These are phyloP conservation scores for Drosophila azteca DNA, from an alignment of 1,140 invertebrate species.

Conservation along the genomic window DNA sequence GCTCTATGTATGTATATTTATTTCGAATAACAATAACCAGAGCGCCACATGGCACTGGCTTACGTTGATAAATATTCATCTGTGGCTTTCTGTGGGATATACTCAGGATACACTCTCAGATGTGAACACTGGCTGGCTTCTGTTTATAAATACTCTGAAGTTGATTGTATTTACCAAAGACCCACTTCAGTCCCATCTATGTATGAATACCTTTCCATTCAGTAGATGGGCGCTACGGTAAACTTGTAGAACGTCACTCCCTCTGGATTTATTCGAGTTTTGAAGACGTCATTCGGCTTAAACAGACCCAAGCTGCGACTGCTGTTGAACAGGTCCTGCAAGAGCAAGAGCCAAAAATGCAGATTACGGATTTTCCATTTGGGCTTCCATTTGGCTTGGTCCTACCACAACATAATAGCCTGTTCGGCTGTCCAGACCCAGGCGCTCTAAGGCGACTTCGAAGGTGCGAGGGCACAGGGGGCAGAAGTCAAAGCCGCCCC, in stretches of 20 bases:
- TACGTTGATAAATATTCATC: conserved; percentile 11
- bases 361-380: neutral
- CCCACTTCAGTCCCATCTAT: neutral
- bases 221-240: conserved; percentile 28
- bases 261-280: conserved; percentile 44
- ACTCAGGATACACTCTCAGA: too few species aligned
- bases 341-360: neutral
- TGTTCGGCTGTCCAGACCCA: conserved; percentile 33
- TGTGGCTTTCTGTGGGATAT: conserved; percentile 4
- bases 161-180: too few species aligned
- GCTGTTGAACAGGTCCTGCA: conserved; percentile 54
- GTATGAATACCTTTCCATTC: neutral
- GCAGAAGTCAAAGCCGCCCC: conserved; percentile 3
- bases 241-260: conserved; percentile 64
- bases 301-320: conserved; percentile 39
- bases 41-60: conserved; percentile 6
- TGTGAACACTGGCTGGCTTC: neutral
- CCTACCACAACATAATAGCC: conserved; percentile 54
- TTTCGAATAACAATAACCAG: conserved; percentile 22
- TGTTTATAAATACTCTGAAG: too few species aligned
- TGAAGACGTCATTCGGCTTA: conserved; percentile 43
- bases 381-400: neutral
- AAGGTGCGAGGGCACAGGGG: conserved; percentile 48
- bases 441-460: conserved; percentile 1
- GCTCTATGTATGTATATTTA: conserved; percentile 14